Percentiles rank a stretch among this genome's conserved stretches.
Evolutionary conservation across 2,888 invertebrate genomes (phyloP).

Genomic region (Drosophila rellima): DNA sequence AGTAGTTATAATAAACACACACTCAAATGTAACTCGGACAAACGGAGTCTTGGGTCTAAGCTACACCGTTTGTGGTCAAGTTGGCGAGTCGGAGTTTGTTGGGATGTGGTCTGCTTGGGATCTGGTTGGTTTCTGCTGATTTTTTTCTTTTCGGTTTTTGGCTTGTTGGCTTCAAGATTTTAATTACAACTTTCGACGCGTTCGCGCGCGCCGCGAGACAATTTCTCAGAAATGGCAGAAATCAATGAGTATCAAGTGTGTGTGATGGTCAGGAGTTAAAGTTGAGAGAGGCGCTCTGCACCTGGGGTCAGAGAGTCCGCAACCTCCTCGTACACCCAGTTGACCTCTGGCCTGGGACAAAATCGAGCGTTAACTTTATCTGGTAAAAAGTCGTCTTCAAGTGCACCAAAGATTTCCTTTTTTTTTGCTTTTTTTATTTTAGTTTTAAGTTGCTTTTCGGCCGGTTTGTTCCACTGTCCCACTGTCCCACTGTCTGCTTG

Average conservation of each 20-base stretch:
- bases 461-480: slow-evolving; percentile 10
- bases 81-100: slow-evolving; percentile 2
- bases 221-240: slow-evolving; percentile 39
- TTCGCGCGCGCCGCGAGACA: slow-evolving; percentile 64
- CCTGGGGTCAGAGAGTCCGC: too few relatives aligned
- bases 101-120: background rate
- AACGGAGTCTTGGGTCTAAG: background rate
- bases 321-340: background rate
- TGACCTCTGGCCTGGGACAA: slow-evolving; percentile 40
- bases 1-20: background rate
- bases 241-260: slow-evolving; percentile 52
- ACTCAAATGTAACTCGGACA: background rate
- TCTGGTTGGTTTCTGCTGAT: background rate
- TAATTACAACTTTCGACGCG: slow-evolving; percentile 76
- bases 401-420: slow-evolving; percentile 63
- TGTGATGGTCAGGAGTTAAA: slow-evolving; percentile 10
- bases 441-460: slow-evolving; percentile 64
- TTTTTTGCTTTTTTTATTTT: slow-evolving; percentile 67
- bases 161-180: slow-evolving; percentile 69
- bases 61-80: background rate
- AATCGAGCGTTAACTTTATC: slow-evolving; percentile 73
- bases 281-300: background rate
- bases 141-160: slow-evolving; percentile 4
- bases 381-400: slow-evolving; percentile 34
- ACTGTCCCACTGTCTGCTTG: too few relatives aligned